A percentile compares a stretch with the other conserved stretches of the same genome.
Evolutionary conservation across 2,797 vertebrate species (phyloP).

Genomic region (Morelia viridis): DNA sequence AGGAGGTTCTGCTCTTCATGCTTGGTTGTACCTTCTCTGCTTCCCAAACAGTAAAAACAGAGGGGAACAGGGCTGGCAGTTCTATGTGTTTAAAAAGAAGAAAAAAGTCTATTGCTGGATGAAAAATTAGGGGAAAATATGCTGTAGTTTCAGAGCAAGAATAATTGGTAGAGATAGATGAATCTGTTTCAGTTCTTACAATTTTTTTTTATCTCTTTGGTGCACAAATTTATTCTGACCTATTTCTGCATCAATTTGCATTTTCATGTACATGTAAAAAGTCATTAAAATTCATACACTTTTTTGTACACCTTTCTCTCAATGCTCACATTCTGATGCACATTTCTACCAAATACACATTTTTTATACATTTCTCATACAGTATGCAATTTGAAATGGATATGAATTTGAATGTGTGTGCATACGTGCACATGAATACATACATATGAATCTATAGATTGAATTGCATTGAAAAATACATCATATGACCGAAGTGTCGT

Average conservation of each 20-base stretch:
- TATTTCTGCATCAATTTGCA: neutral
- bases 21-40: slow-evolving; percentile 47
- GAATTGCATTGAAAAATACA: no score
- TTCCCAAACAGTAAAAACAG: slow-evolving; percentile 40
- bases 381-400: neutral
- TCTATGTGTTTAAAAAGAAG: slow-evolving; percentile 32
- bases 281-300: neutral
- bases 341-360: neutral
- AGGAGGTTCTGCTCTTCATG: slow-evolving; percentile 40
- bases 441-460: neutral
- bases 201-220: neutral
- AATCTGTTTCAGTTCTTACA: neutral
- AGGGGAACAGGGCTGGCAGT: slow-evolving; percentile 36
- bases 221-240: neutral
- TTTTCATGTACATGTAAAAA: neutral
- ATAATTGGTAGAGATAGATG: neutral
- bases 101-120: slow-evolving; percentile 33
- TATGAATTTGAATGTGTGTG: neutral
- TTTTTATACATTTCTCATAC: neutral
- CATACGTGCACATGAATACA: neutral
- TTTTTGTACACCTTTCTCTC: neutral
- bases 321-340: neutral
- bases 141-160: neutral
- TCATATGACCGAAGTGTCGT: neutral
- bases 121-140: slow-evolving; percentile 35